A percentile compares a stretch with the other conserved stretches of the same genome.
phyloP scores from a whole-genome alignment of 2,888 invertebrate genomes.

The Petrolisthes manimaculis region DNA sequence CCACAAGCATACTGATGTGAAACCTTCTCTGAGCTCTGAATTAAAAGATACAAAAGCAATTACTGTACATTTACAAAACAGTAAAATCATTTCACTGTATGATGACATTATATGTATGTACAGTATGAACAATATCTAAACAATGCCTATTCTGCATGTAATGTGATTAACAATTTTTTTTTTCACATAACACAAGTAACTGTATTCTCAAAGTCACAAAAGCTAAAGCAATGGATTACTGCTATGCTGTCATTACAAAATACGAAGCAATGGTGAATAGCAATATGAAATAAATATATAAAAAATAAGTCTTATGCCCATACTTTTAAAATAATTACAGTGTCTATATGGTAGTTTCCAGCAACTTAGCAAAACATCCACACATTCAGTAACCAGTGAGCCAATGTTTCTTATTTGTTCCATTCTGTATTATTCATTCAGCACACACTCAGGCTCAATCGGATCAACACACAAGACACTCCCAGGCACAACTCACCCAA shows the following conservation, averaged over 20 bases:
- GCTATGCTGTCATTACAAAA: not conserved
- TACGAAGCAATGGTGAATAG: not conserved
- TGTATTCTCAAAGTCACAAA: not conserved
- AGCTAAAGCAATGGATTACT: conserved; percentile 9
- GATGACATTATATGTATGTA: conserved; percentile 1
- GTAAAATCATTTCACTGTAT: not conserved
- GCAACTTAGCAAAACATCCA: no score
- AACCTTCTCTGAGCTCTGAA: not conserved
- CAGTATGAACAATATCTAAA: conserved; percentile 1
- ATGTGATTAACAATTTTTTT: not conserved
- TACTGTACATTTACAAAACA: not conserved
- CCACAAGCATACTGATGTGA: conserved; percentile 20
- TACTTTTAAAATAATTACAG: not conserved
- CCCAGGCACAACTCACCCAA: no score
- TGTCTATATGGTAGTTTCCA: not conserved
- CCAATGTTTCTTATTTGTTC: no score
- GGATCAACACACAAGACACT: no score
- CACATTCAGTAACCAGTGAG: not conserved
- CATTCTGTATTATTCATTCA: no score
- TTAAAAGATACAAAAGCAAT: conserved; percentile 5
- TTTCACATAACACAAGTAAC: not conserved
- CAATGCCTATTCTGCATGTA: not conserved
- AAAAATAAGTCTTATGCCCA: not conserved
- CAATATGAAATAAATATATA: conserved; percentile 2
- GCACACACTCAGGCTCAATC: no score